Base-by-base conservation (phyloP, 2,888 invertebrate genomes). In the Caenorhabditis sp. region DNA sequence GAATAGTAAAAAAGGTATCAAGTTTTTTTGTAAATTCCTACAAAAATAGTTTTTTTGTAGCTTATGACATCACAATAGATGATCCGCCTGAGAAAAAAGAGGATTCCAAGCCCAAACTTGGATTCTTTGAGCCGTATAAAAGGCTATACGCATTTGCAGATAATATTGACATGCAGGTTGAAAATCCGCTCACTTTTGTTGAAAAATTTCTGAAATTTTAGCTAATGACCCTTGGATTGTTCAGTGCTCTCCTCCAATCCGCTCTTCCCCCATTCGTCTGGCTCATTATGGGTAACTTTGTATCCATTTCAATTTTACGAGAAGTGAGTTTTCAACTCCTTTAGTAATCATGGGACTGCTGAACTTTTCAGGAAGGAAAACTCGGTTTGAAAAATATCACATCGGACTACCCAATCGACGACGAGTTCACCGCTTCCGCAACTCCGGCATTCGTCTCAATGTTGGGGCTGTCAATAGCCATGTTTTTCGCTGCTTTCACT, bases 271-370 rank as follows among this genome's bases (percentile, higher is more conserved):
- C 90, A 3, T 89, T 90, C 71, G 89, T 90, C 0, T 90, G 90
- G 90, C 84, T 90, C 28, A 80, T 90, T 58, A 90, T 90, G 89
- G 90, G 90, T 37, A 86, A 88, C 70, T 90, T 90, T 78, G 88
- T 90, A 0, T 85, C 89, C 5, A 74, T 85, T 18, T 87, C 89
- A 9, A 89, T 90, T 69, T 53, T 84, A 15, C 71, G 89, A 64
- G 89, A 89, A 74, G 88, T 88, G 11, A 32, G 32, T 32, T 32
- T 47, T 72, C 28, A n/a, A n/a, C n/a, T n/a, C n/a, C n/a, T n/a
- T n/a, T n/a, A n/a, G n/a, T n/a, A n/a, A n/a, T n/a, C n/a, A n/a
- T n/a, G n/a, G n/a, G n/a, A n/a, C n/a, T n/a, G n/a, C n/a, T n/a
- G n/a, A n/a, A n/a, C n/a, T n/a, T n/a, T 56, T 35, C 35, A 70